Base-by-base conservation (phyloP, 2,113 vertebrate species). In the Neofelis nebulosa region DNA sequence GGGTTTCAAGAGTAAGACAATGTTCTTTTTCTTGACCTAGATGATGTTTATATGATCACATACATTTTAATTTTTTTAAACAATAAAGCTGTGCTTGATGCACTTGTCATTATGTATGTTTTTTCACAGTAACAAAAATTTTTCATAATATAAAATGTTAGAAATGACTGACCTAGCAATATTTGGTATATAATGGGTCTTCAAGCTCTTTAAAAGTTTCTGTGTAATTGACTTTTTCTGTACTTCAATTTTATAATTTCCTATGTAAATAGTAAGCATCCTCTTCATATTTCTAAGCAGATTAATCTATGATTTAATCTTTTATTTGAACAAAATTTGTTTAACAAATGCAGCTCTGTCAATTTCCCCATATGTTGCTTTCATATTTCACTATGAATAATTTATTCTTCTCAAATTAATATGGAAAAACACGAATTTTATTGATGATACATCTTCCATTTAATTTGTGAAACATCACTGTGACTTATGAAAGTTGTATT, bases 221-320 rank as follows among this genome's bases (percentile, higher is more conserved):
- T 82, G 13, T 23, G 23, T 93, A 71, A 63, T 63, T 92, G 27
- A 83, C 11, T 78, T 68, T 93, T 68, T 84, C 9, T 69, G 4
- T 66, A 55, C 0, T 0, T 93, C 21, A 78, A 38, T 93, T 95
- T 90, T 85, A 65, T 85, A 76, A 33, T 96, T 96, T 82, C 7
- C 27, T 91, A 23, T 86, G 4, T 3, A 66, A 31, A 66, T 91
- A 57, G n/a, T 93, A 96, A 94, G 5, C 16, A 91, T 91, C 71
- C 2, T 78, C 14, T 94, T 92, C 68, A 85, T 55, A 91, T 92
- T 82, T 94, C 7, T 94, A 19, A 71, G n/a, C 10, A 82, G 15
- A 78, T 85, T 91, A 94, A 81, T 57, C 33, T 89, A 33, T 38
- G n/a, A 55, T 86, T 95, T 93, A 89, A 87, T 91, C 33, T 41